A percentile compares a stretch with the other conserved stretches of the same genome.
Evolutionary conservation across 2,113 vertebrate species (phyloP).

Genomic region (Chitala chitala): DNA sequence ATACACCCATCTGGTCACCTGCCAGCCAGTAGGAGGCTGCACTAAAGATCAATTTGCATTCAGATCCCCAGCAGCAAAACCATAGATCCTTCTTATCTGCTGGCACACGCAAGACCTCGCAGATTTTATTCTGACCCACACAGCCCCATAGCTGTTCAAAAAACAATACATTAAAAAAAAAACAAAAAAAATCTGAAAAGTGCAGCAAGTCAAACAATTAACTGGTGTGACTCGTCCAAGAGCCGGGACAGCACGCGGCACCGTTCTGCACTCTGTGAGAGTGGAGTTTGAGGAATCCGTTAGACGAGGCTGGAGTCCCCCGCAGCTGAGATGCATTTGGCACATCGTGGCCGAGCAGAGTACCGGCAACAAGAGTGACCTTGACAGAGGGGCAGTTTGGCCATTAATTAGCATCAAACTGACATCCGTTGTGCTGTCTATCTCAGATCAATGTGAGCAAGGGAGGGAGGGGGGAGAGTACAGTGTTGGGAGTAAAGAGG

Average conservation of each 20-base stretch:
- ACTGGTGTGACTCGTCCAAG: not conserved
- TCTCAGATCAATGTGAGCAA: conserved; percentile 44
- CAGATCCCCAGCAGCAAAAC: not conserved
- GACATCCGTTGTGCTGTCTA: conserved; percentile 36
- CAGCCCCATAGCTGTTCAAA: too few species aligned
- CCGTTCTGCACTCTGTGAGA: not conserved
- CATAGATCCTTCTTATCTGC: not conserved
- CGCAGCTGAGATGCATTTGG: not conserved
- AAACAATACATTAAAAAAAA: not conserved
- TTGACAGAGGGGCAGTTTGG: conserved; percentile 27
- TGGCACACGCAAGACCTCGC: not conserved
- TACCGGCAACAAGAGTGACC: conserved; percentile 10
- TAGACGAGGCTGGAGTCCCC: not conserved
- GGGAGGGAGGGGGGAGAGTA: conserved; percentile 31
- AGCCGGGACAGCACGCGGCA: not conserved
- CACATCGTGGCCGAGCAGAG: not conserved
- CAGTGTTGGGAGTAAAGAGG: conserved; percentile 35
- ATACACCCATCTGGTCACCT: conserved; percentile 12
- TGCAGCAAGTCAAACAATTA: not conserved
- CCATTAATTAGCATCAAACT: conserved; percentile 42
- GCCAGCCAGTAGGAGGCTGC: conserved; percentile 40
- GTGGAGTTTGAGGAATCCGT: not conserved
- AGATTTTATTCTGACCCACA: not conserved
- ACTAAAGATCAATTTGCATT: conserved; percentile 38
- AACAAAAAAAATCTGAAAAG: not conserved